Evolutionary conservation across 2,888 invertebrate species (phyloP).

Genomic region (Dysmachus trigonus): DNA sequence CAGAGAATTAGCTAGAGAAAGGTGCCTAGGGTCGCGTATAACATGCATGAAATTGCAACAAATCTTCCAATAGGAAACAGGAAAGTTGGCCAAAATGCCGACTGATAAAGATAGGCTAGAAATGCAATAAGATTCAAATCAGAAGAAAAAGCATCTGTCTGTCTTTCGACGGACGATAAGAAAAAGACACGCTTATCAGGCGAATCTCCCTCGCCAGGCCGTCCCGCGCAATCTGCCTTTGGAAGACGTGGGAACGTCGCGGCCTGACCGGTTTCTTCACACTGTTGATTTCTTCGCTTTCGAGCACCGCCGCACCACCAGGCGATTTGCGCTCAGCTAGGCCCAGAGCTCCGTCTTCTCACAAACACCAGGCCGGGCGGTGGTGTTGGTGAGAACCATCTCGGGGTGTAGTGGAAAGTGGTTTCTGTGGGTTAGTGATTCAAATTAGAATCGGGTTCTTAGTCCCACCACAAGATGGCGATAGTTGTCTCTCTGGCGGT

Average conservation of each 20-base stretch:
- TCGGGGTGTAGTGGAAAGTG: conserved; percentile 30
- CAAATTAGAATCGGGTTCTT: neutral
- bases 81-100: neutral
- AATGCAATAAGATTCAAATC: neutral
- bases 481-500: neutral
- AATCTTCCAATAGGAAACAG: neutral
- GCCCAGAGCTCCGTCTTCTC: neutral
- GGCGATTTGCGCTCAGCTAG: conserved; percentile 8
- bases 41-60: neutral
- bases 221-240: neutral
- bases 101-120: neutral
- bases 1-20: neutral
- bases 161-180: neutral
- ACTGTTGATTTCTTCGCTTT: conserved; percentile 41
- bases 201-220: neutral
- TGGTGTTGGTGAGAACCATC: neutral
- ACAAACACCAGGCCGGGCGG: conserved; percentile 1
- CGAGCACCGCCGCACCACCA: neutral
- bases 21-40: neutral
- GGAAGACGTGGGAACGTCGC: neutral
- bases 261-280: conserved; percentile 38
- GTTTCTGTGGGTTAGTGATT: conserved; percentile 4
- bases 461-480: conserved; percentile 29
- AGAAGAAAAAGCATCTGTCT: neutral
- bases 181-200: neutral